Evolutionary conservation across 1,140 invertebrate genomes (phyloP), one percentile per base, ranked within the genome.

Genomic region (Camponotus floridanus): DNA sequence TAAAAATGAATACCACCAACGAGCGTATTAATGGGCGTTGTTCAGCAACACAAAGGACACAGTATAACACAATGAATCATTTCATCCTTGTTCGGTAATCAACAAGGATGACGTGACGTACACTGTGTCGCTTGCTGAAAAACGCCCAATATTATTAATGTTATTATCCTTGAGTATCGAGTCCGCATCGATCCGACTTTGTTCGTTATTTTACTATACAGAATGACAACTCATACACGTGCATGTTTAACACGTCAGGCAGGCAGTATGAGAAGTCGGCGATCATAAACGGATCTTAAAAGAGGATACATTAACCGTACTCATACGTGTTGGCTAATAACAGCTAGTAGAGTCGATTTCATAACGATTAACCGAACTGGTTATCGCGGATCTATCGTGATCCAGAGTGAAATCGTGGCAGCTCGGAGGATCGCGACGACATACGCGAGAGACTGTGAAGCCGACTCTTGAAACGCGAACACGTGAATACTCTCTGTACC

Each of bases 231-330:
- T 73, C 51, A 36, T 61, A 73, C 36, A 21, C n/a, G 36, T 13
- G 15, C 48, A 51, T 4, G 15, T 36, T 59, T 68, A 26, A 42
- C 18, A 11, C 1, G 21, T 36, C 45, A 18, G 11, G 13, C 21
- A 18, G 26, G 13, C 9, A 15, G 11, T 73, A 45, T 73, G 39
- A 73, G 67, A 81, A 73, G 55, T 81, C 79, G 18, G 21, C 26
- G 67, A 81, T 81, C 39, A 55, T 81, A 81, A 81, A 81, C 51
- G 51, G 67, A 81, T 73, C 67, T 81, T 81, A 73, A 73, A 55
- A 26, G 79, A 73, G 79, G 79, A 81, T 81, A 70, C 79, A 81
- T 81, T 81, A 81, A 81, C 79, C 79, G 79, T 81, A 81, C 79
- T 81, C 79, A 81, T 81, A 81, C 67, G 79, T 81, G 67, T 81